Base-by-base conservation (phyloP, 2,797 vertebrate genomes). In the Cryptoprocta ferox region DNA sequence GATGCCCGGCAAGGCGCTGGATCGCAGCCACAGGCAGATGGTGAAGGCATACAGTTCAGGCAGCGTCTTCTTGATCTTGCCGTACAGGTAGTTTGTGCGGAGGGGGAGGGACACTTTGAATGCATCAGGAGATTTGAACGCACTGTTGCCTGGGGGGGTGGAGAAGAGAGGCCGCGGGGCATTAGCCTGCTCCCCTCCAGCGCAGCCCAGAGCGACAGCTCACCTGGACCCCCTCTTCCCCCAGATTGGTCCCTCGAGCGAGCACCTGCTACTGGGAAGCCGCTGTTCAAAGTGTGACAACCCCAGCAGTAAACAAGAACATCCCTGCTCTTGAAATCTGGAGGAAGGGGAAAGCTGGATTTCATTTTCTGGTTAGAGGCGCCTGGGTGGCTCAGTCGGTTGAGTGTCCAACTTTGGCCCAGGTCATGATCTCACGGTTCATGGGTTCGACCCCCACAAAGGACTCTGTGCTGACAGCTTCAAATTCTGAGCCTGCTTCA, bases 21-120 rank as follows among this genome's bases (percentile, higher is more conserved):
- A 99, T 91, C 99, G 99, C 94, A 99, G 98, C 99, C 99, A 99
- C 99, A 99, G 99, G 98, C 99, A 99, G 59, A 99, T 99, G 3
- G 99, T 99, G 97, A 99, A 99, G 86, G 99, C 99, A 0, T 99
- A 99, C 97, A 99, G 99, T 98, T 99, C 99, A 0, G 99, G 99
- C 81, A 99, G 98, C 0, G 99, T 99, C 98, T 99, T 99, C 99
- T 99, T 99, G 98, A 99, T 99, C 98, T 99, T 99, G 66, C 99
- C 99, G 0, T 99, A 99, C 76, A 99, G 98, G 98, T 99, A 99
- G 98, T 99, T 99, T 0, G 99, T 99, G 56, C 99, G 99, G 73
- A 99, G 99, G 0, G 99, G 99, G 6, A 99, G 99, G 94, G 99
- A 99, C 65, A 99, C 99, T 95, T 99, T 99, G 98, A 99, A 99